phyloP scores from a whole-genome alignment of 2,797 vertebrate species.

The Apogon hyalosoma region DNA sequence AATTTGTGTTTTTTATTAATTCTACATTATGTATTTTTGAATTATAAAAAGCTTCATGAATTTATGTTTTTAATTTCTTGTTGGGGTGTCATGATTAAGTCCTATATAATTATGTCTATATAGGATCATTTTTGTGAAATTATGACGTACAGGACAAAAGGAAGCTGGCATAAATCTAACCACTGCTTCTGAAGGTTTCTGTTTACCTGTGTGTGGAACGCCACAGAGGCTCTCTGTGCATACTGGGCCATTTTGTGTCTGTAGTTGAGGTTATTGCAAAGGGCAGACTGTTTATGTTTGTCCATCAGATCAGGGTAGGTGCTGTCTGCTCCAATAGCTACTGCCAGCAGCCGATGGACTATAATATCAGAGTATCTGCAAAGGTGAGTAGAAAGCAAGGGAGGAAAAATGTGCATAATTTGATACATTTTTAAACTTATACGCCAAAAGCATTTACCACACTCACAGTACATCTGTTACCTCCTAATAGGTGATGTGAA shows the following conservation, averaged over 20 bases:
- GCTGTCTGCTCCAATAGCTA: slow-evolving; percentile 90
- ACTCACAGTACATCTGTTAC: slow-evolving; percentile 67
- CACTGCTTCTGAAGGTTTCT: background rate
- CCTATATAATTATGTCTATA: too few species aligned
- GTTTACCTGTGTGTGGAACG: slow-evolving; percentile 93
- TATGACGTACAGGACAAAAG: background rate
- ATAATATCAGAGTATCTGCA: slow-evolving; percentile 95
- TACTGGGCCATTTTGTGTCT: slow-evolving; percentile 99
- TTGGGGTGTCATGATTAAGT: too few species aligned
- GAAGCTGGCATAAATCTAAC: background rate
- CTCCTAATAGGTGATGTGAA: slow-evolving; percentile 98
- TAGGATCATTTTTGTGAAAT: background rate
- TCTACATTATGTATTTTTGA: too few species aligned
- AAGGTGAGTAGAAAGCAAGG: background rate
- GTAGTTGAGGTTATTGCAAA: slow-evolving; percentile 97
- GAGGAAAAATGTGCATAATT: background rate
- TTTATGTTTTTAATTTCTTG: too few species aligned
- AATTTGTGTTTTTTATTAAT: too few species aligned
- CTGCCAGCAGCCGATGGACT: slow-evolving; percentile 94
- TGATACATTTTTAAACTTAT: background rate
- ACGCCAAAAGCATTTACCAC: background rate
- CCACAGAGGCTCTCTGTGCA: slow-evolving; percentile 94
- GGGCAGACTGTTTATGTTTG: slow-evolving; percentile 92
- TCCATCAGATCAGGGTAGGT: slow-evolving; percentile 96
- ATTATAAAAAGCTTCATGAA: too few species aligned